Evolutionary conservation across 1,140 invertebrate genomes (phyloP), one percentile per base, ranked within the genome.

Genomic region (Drosophila sturtevanti): DNA sequence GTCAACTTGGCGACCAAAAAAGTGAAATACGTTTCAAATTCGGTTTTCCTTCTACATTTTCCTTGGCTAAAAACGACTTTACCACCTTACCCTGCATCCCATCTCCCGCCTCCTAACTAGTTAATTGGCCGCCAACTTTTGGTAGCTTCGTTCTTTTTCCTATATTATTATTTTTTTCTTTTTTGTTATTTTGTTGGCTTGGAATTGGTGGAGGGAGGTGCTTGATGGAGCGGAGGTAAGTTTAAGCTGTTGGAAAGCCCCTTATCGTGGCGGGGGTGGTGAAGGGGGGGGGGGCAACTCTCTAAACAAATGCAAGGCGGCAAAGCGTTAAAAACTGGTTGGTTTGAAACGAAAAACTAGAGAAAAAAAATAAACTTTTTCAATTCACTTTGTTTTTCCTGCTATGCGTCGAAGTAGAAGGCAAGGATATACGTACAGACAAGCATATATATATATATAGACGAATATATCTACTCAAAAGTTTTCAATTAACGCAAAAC

Each of bases 401-500:
- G 14, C 41, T 21, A 63, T 71, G 66, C 72, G 70, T 63, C 38
- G 81, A 68, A 70, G 84, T 80, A 77, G 1, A 24, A 24, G 22
- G 4, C 2, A 31, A 31, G 27, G 27, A 31, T 31, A 31, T 31
- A 31, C 7, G 27, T 31, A 31, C 27, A 31, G 27, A 31, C 27
- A 31, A 6, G 7, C 27, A 31, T 31, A 31, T 31, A 31, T 31
- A 31, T 31, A 31, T 31, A 31, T 31, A 31, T 31, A 31, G 79
- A 73, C 77, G 72, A 86, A 85, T 87, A 77, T 74, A 86, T 82
- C 79, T 74, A 60, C 54, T 70, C 54, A 72, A 86, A 81, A 87
- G 84, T 87, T 87, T 87, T 87, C 84, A 87, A 87, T 87, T 87
- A 87, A 87, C 68, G 82, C 81, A 66, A 70, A 82, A 82, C 75